Conservation (phyloP, 2,797 vertebrate genomes). For the Schizopygopsis malacanthus region DNA sequence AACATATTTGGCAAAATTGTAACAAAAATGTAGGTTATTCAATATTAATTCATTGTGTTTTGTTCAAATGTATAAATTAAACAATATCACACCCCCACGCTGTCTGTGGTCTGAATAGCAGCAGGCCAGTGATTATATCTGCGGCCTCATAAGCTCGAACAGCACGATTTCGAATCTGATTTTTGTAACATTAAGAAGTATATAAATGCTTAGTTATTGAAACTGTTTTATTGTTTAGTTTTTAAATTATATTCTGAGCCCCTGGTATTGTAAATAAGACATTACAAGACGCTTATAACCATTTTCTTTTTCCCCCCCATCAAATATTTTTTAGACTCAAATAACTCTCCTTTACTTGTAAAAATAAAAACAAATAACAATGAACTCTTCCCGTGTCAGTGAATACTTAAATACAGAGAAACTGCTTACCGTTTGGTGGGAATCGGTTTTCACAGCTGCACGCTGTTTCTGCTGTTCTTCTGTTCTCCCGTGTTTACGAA, state of each 20-base stretch:
- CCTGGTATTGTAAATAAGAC: background rate
- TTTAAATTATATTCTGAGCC: background rate
- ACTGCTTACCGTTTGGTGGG: slow-evolving; percentile 27
- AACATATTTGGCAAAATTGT: background rate
- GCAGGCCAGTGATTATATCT: background rate
- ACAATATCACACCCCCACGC: background rate
- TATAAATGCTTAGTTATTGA: background rate
- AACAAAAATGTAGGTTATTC: background rate
- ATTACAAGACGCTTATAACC: background rate
- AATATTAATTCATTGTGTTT: background rate
- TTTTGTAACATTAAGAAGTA: background rate
- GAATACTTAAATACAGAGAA: slow-evolving; percentile 3
- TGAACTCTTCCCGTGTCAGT: background rate
- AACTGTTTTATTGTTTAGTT: background rate
- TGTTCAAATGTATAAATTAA: background rate
- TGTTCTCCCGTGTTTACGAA: slow-evolving; percentile 27
- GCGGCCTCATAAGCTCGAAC: background rate
- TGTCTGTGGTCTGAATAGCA: background rate
- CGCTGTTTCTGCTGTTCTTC: slow-evolving; percentile 2
- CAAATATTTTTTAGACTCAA: background rate
- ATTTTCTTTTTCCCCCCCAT: background rate
- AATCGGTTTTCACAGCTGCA: slow-evolving; percentile 5
- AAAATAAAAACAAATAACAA: background rate
- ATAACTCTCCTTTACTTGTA: background rate
- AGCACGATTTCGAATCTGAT: background rate